Base-by-base conservation (phyloP, 2,113 vertebrate species). In the Eupsittula cactorum region DNA sequence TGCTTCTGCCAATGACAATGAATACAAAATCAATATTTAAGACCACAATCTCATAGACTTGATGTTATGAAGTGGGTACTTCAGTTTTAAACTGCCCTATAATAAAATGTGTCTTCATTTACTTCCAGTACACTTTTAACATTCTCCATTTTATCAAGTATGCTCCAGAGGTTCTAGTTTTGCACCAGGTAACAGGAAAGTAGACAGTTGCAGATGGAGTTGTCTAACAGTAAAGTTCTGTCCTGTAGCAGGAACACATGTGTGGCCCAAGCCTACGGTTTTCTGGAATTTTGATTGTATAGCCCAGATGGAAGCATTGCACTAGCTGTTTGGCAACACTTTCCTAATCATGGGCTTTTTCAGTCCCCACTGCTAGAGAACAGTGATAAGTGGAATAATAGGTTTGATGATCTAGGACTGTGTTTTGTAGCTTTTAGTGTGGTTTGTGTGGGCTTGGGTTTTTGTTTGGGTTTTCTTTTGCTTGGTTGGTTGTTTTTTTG, bases 11-110 rank as follows among this genome's bases (percentile, higher is more conserved):
- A 96, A 96, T 96, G 94, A 84, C 93, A 93, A 59, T 94, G 96
- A 98, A 97, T 97, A 95, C 84, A 96, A 94, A 97, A 97, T 98
- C 95, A 97, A 96, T 98, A 97, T 98, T 97, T 98, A 97, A 97
- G 94, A 62, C 82, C 46, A 37, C 68, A 62, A 78, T 77, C 76
- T 97, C 69, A 59, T 35, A 93, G 94, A 96, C 82, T 90, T 90
- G 46, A 42, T 9, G 5, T 85, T 95, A 70, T 16, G 14, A 92
- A 77, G 70, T 63, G 35, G 59, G 24, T 67, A 92, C 55, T 92
- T 96, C 92, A 18, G 13, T 92, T 98, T 93, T 83, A 93, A 97
- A 95, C 63, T 96, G 83, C 55, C 59, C 42, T 59, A 1, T 95
- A 92, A 91, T 91, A 94, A 97, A 97, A 97, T 80, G 41, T 63